A percentile compares a stretch with the other conserved stretches of the same genome.
phyloP scores from a whole-genome alignment of 2,888 invertebrate genomes.

The Acrobasis consociella region DNA sequence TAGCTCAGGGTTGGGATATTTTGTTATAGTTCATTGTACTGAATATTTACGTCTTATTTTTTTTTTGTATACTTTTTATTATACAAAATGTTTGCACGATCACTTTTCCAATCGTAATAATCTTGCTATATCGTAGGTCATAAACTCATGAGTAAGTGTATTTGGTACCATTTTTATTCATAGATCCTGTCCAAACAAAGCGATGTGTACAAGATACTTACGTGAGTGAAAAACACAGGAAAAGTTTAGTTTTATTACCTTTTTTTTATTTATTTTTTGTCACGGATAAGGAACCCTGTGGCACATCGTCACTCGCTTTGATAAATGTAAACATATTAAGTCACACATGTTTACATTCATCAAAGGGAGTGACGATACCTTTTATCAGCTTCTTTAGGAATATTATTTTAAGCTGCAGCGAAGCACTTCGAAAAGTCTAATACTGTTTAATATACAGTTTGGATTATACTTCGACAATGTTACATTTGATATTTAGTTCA shows the following conservation, averaged over 20 bases:
- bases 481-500: too few species aligned
- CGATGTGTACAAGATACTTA: slow-evolving; percentile 22
- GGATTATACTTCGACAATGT: too few species aligned
- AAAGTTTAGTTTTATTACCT: too few species aligned
- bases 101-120: slow-evolving; percentile 43
- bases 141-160: slow-evolving; percentile 52
- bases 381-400: too few species aligned
- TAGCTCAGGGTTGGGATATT: background rate
- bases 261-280: too few species aligned
- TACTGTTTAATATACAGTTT: background rate
- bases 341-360: too few species aligned
- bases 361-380: too few species aligned
- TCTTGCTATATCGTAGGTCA: slow-evolving; percentile 50
- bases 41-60: background rate
- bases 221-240: too few species aligned
- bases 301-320: background rate
- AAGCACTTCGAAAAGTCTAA: background rate
- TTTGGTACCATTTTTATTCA: slow-evolving; percentile 67
- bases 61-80: slow-evolving; percentile 20
- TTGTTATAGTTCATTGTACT: background rate
- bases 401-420: too few species aligned
- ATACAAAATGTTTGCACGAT: slow-evolving; percentile 38
- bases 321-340: too few species aligned
- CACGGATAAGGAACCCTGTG: background rate
- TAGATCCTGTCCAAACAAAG: background rate